Evolutionary conservation across 2,797 vertebrate species (phyloP), one percentile per base, ranked within the genome.

Genomic region (Intellagama lesueurii): DNA sequence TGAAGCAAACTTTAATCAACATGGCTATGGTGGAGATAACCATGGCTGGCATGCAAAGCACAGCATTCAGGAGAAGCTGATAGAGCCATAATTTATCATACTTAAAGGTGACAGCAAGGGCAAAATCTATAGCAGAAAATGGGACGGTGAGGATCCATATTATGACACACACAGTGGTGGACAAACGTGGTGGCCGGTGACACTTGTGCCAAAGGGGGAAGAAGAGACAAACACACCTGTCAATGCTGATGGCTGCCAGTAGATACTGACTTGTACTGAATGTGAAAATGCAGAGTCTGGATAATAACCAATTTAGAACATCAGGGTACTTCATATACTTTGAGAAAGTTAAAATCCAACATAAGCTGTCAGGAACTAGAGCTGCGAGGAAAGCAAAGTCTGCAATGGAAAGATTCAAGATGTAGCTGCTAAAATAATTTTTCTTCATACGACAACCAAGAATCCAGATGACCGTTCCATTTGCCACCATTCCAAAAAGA

Each of bases 151-250:
- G 22, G n/a, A 32, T 40, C 69, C 83, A 84, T 5, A 73, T 73
- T 47, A 93, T 19, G 16, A 79, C 5, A 0, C 94, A 95, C 60
- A 81, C 22, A 30, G 76, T 0, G 7, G 40, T 24, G 0, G 95
- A 96, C 6, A 89, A 7, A 52, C 80, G 81, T 73, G 32, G 91
- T 0, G 95, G 95, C 52, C 88, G 93, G 77, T 84, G 92, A 9
- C 89, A 95, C 69, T 91, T 93, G 91, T 95, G 94, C 96, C 95
- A 97, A 68, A 96, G 35, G 0, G 95, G 97, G 0, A 82, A 93
- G 14, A 95, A 88, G 68, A 95, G 90, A 0, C 94, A 93, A 14
- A 96, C 77, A 60, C 95, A 96, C 85, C 94, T 90, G 89, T 96
- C 95, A 0, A 93, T 86, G 88, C 95, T 95, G 77, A 97, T 96